Evolutionary conservation across 2,113 vertebrate genomes (phyloP).

Genomic region (Phylloscopus whistleri): DNA sequence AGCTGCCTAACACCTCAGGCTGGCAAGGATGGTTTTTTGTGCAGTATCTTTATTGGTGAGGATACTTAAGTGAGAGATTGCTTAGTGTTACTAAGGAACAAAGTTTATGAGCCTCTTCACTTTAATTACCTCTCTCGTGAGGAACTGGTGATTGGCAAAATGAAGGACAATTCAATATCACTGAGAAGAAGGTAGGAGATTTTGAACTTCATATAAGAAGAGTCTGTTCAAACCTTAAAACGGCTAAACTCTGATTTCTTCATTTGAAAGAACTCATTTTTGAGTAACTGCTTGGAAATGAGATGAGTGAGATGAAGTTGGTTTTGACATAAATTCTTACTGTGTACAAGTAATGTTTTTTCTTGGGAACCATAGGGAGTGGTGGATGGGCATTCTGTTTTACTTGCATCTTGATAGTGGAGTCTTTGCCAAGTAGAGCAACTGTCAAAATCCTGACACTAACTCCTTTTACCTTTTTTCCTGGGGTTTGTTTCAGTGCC

Average conservation of each 20-base stretch:
- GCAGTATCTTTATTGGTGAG: neutral
- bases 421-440: neutral
- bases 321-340: neutral
- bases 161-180: neutral
- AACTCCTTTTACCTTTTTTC: neutral
- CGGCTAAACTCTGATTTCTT: neutral
- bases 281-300: neutral
- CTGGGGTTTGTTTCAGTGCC: slow-evolving; percentile 7
- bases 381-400: neutral
- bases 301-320: neutral
- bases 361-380: neutral
- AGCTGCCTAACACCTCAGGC: neutral
- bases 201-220: neutral
- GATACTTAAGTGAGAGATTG: neutral
- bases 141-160: neutral
- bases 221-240: neutral
- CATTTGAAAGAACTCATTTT: neutral
- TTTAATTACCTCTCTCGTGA: neutral
- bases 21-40: neutral
- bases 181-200: neutral
- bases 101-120: neutral
- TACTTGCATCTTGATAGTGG: neutral
- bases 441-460: neutral
- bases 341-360: neutral
- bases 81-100: neutral